Base-by-base conservation (phyloP, 2,113 vertebrate species). In the Scophthalmus maximus region DNA sequence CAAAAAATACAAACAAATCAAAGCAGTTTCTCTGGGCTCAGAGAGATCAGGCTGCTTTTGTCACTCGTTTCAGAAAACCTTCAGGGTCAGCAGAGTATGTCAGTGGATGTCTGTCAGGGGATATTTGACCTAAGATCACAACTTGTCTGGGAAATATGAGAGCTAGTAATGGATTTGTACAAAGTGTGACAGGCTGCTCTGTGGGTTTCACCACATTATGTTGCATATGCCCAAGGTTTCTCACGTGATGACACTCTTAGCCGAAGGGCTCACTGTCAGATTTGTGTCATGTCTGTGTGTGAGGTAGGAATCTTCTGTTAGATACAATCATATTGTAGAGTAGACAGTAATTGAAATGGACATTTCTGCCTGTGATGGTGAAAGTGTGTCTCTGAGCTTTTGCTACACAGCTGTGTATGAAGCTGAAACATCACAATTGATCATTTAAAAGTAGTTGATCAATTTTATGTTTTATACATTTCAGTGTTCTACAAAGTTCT, bases 101-200 rank as follows among this genome's bases (percentile, higher is more conserved):
- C 55, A 20, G 55, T 61, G 36, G 66, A 66, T 69, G 58, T 70
- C 20, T 56, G 55, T 65, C 1, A 3, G 47, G 44, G 66, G 53
- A 68, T 70, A 49, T 80, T 83, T 87, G 70, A 90, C 75, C 76
- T 26, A 55, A 73, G 68, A 66, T 73, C 63, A 56, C 71, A 61
- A 34, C 55, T 61, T 73, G 70, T 76, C 60, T 58, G 11, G 57
- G 67, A 61, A 78, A 83, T 59, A 42, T 65, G 47, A 20, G 20
- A 68, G 51, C 51, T 75, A 62, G 30, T 79, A 72, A 47, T 30
- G 56, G 64, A 83, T 79, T 50, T 44, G 53, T 63, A 62, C 71
- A 78, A 50, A 61, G n/a, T 58, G 62, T 75, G 72, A 80, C 84
- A 80, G 57, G 51, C 72, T 72, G 34, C 50, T 76, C 25, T 8